Evolutionary conservation across 35 echinoderm and acorn worm species (phyloP), one percentile per base, ranked within the genome.

Genomic region (Apostichopus californicus): DNA sequence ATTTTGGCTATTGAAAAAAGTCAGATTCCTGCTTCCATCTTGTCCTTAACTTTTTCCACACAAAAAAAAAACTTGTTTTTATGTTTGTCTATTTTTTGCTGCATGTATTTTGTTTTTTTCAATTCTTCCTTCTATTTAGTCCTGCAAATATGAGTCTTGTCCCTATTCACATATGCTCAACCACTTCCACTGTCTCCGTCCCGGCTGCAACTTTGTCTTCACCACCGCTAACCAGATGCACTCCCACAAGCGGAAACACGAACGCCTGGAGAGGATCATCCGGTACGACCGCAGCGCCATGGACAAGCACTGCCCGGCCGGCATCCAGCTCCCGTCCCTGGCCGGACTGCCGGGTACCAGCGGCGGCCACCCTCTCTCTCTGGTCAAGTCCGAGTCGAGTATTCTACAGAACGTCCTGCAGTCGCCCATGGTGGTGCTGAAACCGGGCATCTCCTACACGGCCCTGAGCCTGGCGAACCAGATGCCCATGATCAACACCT

Each of bases 171-270:
- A 99, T 80, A 99, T 94, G 71, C 92, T 93, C 75, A 99, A 99
- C 92, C 97, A 99, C 90, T 99, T 99, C 88, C 97, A 99, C 92
- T 99, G 97, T 92, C 96, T 99, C 80, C 97, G 97, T 82, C 86
- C 90, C 21, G 95, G 93, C 85, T 99, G 97, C 88, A 91, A 93
- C 84, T 99, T 99, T 75, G 92, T 94, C 82, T 99, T 99, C 86
- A 99, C 97, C 8, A 95, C 97, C 56, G 97, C 97, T 63, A 99
- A 99, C 79, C 97, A 99, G 93, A 99, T 99, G 95, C 95, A 96
- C 54, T 99, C 97, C 6, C 97, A 99, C 90, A 94, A 94, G 80
- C 97, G 97, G 81, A 99, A 99, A 65, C 97, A 99, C 86, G 97
- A 99, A 63, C 93, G 97, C 0, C 92, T 95, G 5, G 91, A 96